Conservation (phyloP, 2,797 vertebrate genomes). For the Myoxocephalus aenaeus region DNA sequence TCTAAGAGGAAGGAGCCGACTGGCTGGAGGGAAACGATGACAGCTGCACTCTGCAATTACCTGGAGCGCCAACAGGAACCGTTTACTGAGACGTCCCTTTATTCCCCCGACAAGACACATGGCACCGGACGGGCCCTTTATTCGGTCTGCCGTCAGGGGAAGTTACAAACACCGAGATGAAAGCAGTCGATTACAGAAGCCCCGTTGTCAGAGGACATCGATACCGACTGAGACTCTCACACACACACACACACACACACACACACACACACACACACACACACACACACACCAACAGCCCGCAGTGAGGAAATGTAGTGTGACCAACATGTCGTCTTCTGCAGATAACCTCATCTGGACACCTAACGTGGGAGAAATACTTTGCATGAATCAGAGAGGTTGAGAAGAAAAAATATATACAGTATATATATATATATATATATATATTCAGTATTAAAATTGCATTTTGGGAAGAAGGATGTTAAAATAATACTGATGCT, state of each 20-base stretch:
- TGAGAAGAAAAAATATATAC: too few species aligned
- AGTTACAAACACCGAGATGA: slow-evolving; percentile 18
- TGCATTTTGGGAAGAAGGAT: too few species aligned
- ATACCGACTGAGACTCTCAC: neutral
- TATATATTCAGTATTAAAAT: too few species aligned
- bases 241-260: too few species aligned
- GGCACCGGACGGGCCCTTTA: slow-evolving; percentile 18
- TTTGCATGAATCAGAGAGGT: too few species aligned
- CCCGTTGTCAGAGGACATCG: neutral
- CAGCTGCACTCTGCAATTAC: slow-evolving; percentile 37
- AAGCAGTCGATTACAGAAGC: slow-evolving; percentile 11
- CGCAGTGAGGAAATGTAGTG: neutral
- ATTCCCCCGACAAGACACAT: slow-evolving; percentile 24
- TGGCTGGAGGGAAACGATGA: slow-evolving; percentile 27
- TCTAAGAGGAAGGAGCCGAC: slow-evolving; percentile 23
- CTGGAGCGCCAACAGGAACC: slow-evolving; percentile 44
- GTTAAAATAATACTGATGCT: too few species aligned
- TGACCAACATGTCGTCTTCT: neutral
- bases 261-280: too few species aligned
- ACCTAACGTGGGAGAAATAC: neutral
- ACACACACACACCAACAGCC: neutral
- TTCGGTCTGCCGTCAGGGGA: slow-evolving; percentile 2
- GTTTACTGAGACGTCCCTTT: slow-evolving; percentile 36
- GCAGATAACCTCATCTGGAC: neutral
- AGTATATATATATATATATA: too few species aligned